Evolutionary conservation across 2,797 vertebrate genomes (phyloP), one percentile per base, ranked within the genome.

Genomic region (Sylvia borin): DNA sequence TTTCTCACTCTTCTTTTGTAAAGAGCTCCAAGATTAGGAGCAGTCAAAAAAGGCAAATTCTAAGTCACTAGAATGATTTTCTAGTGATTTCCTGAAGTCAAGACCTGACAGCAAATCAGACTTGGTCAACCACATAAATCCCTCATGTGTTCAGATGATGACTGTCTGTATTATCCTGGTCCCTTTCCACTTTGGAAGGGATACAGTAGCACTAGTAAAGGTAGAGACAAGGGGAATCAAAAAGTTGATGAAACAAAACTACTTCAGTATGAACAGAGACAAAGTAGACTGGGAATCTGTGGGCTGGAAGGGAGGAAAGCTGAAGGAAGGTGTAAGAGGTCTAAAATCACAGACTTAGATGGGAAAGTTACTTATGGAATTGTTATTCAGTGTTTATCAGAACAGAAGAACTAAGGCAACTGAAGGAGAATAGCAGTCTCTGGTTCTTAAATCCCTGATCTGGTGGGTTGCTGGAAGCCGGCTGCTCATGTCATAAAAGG

Each of bases 401-500:
- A 88, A 67, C 25, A 53, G 17, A 82, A 58, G 10, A 77, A 26
- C 16, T 36, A 38, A 43, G 36, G 27, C n/a, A 70, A 5, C 51
- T 73, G 64, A 82, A 77, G 54, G 19, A 54, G 77, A 14, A 26
- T 38, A 80, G 26, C 22, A 17, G 0, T 83, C 27, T 85, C 38
- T 79, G 13, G 14, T 74, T 92, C 42, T 84, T 20, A 38, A 43
- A n/a, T 54, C 48, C 19, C 21, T 85, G 22, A 21, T 55, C 31
- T 2, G 0, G 15, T 66, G 68, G 16, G 15, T 86, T 90, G 9
- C 65, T 90, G 45, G 36, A 70, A 85, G 43, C 51, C 38, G 43
- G 27, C 14, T 55, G 40, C 7, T 3, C 5, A 0, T 60, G 9
- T 47, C 5, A 2, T 5, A 5, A 31, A 62, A 54, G 20, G 7